Percentiles rank a stretch among this genome's conserved stretches.
phyloP scores from a whole-genome alignment of 37 sponge, comb jelly and placozoan genomes.

The Halichondria panicea region DNA sequence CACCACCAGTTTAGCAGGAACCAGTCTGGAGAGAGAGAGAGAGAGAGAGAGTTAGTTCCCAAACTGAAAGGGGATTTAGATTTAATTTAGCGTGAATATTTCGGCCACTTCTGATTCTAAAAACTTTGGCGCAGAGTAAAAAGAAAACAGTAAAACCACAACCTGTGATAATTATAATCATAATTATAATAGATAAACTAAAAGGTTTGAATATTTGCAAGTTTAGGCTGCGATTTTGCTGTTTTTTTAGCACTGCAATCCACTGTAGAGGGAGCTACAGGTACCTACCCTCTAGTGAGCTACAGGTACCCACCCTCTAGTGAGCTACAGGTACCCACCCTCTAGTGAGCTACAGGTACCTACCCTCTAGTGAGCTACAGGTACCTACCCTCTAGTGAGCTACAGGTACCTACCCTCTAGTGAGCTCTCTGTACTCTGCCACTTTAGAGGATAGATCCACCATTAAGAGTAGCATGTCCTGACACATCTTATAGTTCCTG shows the following conservation, averaged over 20 bases:
- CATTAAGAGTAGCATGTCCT: constrained; percentile 63
- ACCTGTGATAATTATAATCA: neutral
- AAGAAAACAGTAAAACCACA: no score
- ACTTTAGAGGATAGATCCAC: constrained; percentile 75
- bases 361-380: no score
- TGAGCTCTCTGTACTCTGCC: constrained; percentile 76
- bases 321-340: no score
- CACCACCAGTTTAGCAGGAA: constrained; percentile 74
- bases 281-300: no score
- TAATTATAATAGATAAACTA: neutral
- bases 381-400: no score
- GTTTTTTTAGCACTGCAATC: no score
- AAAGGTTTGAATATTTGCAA: neutral
- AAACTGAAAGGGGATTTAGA: neutral
- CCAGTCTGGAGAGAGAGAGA: constrained; percentile 36
- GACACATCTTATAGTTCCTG: constrained; percentile 50
- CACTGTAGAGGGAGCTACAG: no score
- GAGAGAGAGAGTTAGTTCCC: no score
- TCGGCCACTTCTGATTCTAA: neutral
- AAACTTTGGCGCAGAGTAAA: neutral
- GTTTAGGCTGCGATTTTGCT: neutral
- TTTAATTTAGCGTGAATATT: neutral
- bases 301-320: no score
- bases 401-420: constrained; percentile 56
- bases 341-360: no score